phyloP scores from a whole-genome alignment of 2,888 invertebrate genomes.

The Lucinisca nassula region DNA sequence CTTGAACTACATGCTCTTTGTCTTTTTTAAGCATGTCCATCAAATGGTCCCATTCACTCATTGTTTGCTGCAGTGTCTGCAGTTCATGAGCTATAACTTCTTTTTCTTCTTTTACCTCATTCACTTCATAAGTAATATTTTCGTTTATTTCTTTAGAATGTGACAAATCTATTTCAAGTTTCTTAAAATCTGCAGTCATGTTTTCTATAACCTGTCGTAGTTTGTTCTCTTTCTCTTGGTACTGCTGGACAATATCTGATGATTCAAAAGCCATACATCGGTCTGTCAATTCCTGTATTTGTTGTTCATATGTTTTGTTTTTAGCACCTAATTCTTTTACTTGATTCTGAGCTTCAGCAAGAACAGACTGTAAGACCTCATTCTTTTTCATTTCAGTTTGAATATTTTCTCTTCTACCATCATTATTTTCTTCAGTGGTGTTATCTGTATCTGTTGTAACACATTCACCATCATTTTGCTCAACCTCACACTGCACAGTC shows the following conservation, averaged over 20 bases:
- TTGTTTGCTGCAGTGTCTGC: constrained; percentile 70
- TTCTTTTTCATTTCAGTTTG: constrained; percentile 61
- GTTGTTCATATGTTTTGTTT: constrained; percentile 51
- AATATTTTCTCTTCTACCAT: not conserved
- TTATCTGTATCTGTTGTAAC: not conserved
- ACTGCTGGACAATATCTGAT: constrained; percentile 44
- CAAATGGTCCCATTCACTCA: constrained; percentile 85
- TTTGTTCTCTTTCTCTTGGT: constrained; percentile 53
- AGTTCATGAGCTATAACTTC: constrained; percentile 69
- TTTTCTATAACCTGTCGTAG: constrained; percentile 55
- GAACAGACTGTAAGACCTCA: constrained; percentile 59
- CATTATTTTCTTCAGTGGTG: not conserved
- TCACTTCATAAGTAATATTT: constrained; percentile 74
- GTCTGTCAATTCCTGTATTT: constrained; percentile 37
- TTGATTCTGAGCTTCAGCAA: constrained; percentile 65
- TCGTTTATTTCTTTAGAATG: constrained; percentile 72
- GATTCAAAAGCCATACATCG: constrained; percentile 57
- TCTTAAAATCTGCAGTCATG: constrained; percentile 57
- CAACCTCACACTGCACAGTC: constrained; percentile 13
- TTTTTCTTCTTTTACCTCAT: constrained; percentile 77
- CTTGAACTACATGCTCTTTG: constrained; percentile 77
- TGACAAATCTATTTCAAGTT: constrained; percentile 50
- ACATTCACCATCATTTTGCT: not conserved
- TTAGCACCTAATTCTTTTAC: constrained; percentile 46
- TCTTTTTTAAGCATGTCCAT: constrained; percentile 84